Base-by-base conservation (phyloP, 2,797 vertebrate genomes). In the Rhyacichthys aspro region DNA sequence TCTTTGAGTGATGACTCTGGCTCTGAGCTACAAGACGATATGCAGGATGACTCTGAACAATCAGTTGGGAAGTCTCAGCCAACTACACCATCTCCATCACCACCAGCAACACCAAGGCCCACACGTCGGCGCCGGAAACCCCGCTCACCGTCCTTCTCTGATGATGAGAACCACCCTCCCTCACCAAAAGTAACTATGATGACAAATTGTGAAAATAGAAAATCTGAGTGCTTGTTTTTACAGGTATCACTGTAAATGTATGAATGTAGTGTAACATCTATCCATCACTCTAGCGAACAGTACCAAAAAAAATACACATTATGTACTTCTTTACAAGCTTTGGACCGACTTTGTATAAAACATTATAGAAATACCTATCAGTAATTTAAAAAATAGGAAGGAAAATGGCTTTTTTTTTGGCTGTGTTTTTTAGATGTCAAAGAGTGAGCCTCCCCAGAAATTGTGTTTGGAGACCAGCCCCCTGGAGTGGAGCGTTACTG, bases 401-500 rank as follows among this genome's bases (percentile, higher is more conserved):
- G n/a, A n/a, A n/a, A n/a, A n/a, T n/a, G 11, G 12, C 2, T 19
- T 17, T 69, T 52, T 34, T 14, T 17, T 11, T 45, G 1, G 55
- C 17, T 72, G 38, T 75, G 49, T 81, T 72, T 55, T 70, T 16
- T 52, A 93, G 93, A 90, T 73, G 43, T 87, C 87, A 64, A 94
- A 94, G 84, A 86, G 89, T 47, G 96, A 98, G 82, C 91, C 90
- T 78, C 92, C 93, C 59, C 95, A 95, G 84, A 96, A 95, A 89
- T 86, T 99, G 78, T 94, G 93, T 69, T 90, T 99, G 89, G 96
- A 98, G 78, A 98, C 94, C 82, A 98, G 96, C 86, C 97, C 97
- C 12, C 88, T 98, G 89, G 95, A 97, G 72, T 99, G 97, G 97
- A 98, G 93, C 0, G 93, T 99, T 72, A 92, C 94, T 5, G 97